Percentiles rank a stretch among this genome's conserved stretches.
Evolutionary conservation across 2,888 invertebrate species (phyloP).

Genomic region (Seira musarum): DNA sequence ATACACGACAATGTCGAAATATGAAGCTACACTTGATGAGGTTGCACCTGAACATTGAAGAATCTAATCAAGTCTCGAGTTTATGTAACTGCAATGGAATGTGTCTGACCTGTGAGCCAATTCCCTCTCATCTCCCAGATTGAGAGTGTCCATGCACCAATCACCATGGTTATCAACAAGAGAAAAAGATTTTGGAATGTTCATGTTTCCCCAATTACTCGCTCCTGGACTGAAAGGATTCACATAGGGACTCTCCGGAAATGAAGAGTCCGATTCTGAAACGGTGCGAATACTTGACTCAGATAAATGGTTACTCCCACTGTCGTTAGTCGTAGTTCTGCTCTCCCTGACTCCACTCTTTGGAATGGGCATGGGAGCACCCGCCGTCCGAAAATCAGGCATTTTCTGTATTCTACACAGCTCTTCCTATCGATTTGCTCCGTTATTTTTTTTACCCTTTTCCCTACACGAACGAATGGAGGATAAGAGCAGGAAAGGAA

Average conservation of each 20-base stretch:
- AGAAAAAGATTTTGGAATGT: slow-evolving; percentile 64
- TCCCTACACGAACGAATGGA: background rate
- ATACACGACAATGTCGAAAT: too few relatives aligned
- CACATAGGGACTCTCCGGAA: slow-evolving; percentile 67
- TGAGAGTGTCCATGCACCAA: slow-evolving; percentile 65
- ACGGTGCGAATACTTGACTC: slow-evolving; percentile 45
- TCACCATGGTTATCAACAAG: slow-evolving; percentile 64
- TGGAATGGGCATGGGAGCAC: slow-evolving; percentile 68
- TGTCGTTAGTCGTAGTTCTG: background rate
- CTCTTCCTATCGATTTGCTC: slow-evolving; percentile 37
- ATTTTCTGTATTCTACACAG: slow-evolving; percentile 37
- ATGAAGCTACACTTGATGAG: too few relatives aligned
- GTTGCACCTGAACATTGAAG: too few relatives aligned
- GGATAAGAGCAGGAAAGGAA: background rate
- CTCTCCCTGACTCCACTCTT: slow-evolving; percentile 40
- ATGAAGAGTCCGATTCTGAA: slow-evolving; percentile 69
- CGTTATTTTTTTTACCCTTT: slow-evolving; percentile 8
- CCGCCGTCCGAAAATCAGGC: slow-evolving; percentile 68
- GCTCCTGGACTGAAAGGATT: slow-evolving; percentile 63
- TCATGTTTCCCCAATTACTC: slow-evolving; percentile 67
- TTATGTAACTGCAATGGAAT: too few relatives aligned
- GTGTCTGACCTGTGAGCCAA: slow-evolving; percentile 69
- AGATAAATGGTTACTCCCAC: slow-evolving; percentile 27
- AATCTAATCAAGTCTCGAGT: too few relatives aligned
- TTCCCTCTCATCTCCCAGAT: slow-evolving; percentile 69